Evolutionary conservation across 2,113 vertebrate genomes (phyloP).

Genomic region (Cryptotis parvus): DNA sequence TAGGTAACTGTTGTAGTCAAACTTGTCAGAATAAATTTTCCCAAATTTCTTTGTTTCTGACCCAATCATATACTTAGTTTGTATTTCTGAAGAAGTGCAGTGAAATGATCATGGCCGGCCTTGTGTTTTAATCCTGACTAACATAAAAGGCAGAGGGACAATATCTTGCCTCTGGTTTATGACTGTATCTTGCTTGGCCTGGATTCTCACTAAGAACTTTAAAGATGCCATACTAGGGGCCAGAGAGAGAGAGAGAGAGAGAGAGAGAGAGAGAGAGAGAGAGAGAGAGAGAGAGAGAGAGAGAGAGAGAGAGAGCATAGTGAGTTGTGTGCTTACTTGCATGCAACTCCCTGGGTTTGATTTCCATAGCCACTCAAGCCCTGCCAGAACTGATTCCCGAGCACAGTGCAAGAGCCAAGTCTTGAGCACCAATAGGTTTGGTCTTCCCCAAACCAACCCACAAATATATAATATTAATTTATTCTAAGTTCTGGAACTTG

Average conservation of each 20-base stretch:
- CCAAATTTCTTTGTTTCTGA: neutral
- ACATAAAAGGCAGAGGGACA: neutral
- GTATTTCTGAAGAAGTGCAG: neutral
- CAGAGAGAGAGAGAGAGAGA: too few species aligned
- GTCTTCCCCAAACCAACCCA: too few species aligned
- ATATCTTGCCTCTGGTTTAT: too few species aligned
- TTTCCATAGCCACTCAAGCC: too few species aligned
- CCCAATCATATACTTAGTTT: neutral
- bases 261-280: too few species aligned
- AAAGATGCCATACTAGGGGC: neutral
- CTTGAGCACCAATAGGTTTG: too few species aligned
- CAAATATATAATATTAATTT: neutral
- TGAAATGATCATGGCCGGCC: neutral
- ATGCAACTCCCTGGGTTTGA: too few species aligned
- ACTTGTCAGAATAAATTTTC: conserved; percentile 51
- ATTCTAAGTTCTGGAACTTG: neutral
- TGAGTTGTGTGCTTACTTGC: too few species aligned
- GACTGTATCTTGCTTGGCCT: neutral
- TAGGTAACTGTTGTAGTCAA: neutral
- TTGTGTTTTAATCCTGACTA: neutral
- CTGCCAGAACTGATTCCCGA: too few species aligned
- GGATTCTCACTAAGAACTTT: neutral
- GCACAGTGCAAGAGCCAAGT: too few species aligned
- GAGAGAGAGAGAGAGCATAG: too few species aligned
- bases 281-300: too few species aligned